These are phyloP conservation scores for Icerya purchasi DNA, from an alignment of 2,888 invertebrate genomes.

Conservation along the genomic window DNA sequence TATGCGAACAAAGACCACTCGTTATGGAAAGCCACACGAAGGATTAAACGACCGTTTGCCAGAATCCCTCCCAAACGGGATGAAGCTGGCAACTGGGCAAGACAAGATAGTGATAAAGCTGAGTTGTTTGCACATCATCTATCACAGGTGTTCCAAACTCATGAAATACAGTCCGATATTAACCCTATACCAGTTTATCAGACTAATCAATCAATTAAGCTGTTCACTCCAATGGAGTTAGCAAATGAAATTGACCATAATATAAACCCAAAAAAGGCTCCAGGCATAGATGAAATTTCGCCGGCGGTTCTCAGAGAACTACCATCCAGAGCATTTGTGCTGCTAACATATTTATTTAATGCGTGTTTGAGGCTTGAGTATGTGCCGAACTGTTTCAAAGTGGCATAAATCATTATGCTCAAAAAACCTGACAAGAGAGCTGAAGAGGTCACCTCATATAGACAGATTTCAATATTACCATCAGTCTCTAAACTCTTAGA, in stretches of 20 bases:
- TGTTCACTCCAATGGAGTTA: background rate
- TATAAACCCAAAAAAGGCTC: too few species aligned
- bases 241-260: background rate
- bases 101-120: background rate
- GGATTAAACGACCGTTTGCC: background rate
- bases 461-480: too few species aligned
- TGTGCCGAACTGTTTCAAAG: too few species aligned
- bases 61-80: background rate
- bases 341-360: too few species aligned
- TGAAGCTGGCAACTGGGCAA: background rate
- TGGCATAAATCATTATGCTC: too few species aligned
- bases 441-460: too few species aligned
- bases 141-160: background rate
- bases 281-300: too few species aligned
- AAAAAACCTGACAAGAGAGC: too few species aligned
- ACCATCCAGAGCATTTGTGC: too few species aligned
- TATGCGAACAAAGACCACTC: background rate
- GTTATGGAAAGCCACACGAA: background rate
- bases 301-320: too few species aligned
- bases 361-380: too few species aligned
- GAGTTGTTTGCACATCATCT: background rate
- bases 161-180: background rate
- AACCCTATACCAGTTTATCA: background rate
- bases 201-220: background rate
- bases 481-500: too few species aligned